These are phyloP conservation scores for Sylvietta virens DNA, from an alignment of 2,113 vertebrate species.

Conservation along the genomic window DNA sequence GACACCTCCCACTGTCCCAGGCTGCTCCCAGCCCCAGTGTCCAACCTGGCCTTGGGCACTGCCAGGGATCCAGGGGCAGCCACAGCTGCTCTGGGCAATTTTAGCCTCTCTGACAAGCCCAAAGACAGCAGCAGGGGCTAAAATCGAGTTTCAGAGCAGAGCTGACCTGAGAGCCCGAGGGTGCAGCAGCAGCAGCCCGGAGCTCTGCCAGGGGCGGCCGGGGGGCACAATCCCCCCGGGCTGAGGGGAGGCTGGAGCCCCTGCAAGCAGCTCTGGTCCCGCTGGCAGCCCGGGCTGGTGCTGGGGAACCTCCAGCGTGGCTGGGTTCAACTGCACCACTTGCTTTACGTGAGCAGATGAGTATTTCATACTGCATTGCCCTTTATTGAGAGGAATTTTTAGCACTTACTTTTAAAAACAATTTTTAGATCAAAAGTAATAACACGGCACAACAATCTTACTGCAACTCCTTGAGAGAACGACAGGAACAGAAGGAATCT, in stretches of 20 bases:
- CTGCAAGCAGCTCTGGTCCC: background rate
- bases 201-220: rapidly evolving
- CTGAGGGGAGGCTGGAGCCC: background rate
- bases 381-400: background rate
- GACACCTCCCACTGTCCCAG: background rate
- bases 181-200: background rate
- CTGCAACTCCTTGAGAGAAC: background rate
- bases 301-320: rapidly evolving
- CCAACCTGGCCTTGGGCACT: background rate
- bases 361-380: background rate
- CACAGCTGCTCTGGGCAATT: background rate
- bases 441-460: background rate
- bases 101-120: background rate
- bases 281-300: background rate
- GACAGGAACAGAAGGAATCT: background rate
- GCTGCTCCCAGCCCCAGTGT: background rate
- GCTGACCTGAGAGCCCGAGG: background rate
- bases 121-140: rapidly evolving
- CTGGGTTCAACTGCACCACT: background rate
- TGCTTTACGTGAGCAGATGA: background rate
- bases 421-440: background rate
- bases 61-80: background rate
- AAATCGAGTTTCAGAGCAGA: background rate
- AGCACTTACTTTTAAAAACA: background rate
- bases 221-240: rapidly evolving